These are phyloP conservation scores for Dolichotis patagonum DNA, from an alignment of 2,113 vertebrate species.

Conservation along the genomic window DNA sequence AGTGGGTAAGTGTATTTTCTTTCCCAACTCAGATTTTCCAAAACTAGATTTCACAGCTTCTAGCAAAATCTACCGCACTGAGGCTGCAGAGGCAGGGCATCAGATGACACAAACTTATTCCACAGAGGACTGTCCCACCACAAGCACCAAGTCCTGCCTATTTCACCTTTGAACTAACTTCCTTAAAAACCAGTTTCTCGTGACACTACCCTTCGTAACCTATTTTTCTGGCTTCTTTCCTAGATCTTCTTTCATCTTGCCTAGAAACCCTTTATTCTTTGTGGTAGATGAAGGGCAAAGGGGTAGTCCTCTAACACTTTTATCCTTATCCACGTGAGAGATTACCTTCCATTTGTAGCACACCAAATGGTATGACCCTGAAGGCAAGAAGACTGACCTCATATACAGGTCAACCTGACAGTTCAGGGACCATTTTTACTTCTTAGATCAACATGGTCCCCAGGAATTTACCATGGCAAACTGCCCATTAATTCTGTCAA, in stretches of 20 bases:
- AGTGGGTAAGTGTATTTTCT: conserved; percentile 18
- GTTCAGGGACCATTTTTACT: conserved; percentile 13
- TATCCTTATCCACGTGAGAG: conserved; percentile 30
- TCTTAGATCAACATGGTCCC: conserved; percentile 26
- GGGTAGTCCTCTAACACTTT: conserved; percentile 29
- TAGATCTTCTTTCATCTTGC: conserved; percentile 24
- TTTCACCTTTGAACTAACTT: conserved; percentile 21
- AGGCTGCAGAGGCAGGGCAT: not conserved
- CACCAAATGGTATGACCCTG: not conserved
- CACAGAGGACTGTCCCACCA: not conserved
- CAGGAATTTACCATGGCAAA: conserved; percentile 18
- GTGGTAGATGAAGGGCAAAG: conserved; percentile 10
- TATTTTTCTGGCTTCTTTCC: conserved; percentile 31
- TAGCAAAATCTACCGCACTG: not conserved
- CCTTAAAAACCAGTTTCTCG: not conserved
- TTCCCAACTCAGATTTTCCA: conserved; percentile 34
- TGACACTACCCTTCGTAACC: not conserved
- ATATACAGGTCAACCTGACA: not conserved
- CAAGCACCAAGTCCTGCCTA: not conserved
- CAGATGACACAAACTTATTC: not conserved
- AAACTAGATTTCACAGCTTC: not conserved
- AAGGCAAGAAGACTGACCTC: not conserved
- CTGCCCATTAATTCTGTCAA: conserved; percentile 6
- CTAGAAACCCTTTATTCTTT: conserved; percentile 51
- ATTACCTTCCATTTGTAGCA: conserved; percentile 4